Evolutionary conservation across 2,888 invertebrate species (phyloP).

Genomic region (Ptychoptera contaminata): DNA sequence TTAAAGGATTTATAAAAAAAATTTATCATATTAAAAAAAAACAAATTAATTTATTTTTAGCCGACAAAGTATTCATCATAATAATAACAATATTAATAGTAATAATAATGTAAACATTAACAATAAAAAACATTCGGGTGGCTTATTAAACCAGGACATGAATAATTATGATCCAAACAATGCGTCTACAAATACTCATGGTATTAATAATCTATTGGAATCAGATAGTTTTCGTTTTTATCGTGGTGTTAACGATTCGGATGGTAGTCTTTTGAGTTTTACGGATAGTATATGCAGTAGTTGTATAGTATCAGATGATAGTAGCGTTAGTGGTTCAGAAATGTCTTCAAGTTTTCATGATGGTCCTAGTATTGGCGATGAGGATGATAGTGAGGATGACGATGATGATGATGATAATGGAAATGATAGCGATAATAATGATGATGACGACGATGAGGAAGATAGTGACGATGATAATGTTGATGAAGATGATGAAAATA

Average conservation of each 20-base stretch:
- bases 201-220: constrained; percentile 13
- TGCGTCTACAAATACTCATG: constrained; percentile 20
- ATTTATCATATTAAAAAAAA: too few relatives aligned
- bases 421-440: constrained; percentile 2
- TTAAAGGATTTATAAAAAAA: background rate
- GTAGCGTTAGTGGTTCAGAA: constrained; percentile 26
- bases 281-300: constrained; percentile 31
- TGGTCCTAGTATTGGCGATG: constrained; percentile 26
- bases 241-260: constrained; percentile 31
- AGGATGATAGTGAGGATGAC: constrained; percentile 20
- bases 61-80: background rate
- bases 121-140: background rate
- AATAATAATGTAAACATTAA: too few relatives aligned
- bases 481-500: background rate
- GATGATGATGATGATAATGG: background rate
- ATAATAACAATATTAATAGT: too few relatives aligned
- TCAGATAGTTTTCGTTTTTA: constrained; percentile 39
- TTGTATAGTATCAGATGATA: constrained; percentile 23
- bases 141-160: too few relatives aligned
- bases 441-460: constrained; percentile 8
- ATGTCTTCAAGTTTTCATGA: constrained; percentile 28
- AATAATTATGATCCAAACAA: constrained; percentile 8
- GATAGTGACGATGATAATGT: background rate
- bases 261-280: constrained; percentile 21
- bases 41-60: background rate